These are phyloP conservation scores for Fragum whitleyi DNA, from an alignment of 2,888 invertebrate species.

Conservation along the genomic window DNA sequence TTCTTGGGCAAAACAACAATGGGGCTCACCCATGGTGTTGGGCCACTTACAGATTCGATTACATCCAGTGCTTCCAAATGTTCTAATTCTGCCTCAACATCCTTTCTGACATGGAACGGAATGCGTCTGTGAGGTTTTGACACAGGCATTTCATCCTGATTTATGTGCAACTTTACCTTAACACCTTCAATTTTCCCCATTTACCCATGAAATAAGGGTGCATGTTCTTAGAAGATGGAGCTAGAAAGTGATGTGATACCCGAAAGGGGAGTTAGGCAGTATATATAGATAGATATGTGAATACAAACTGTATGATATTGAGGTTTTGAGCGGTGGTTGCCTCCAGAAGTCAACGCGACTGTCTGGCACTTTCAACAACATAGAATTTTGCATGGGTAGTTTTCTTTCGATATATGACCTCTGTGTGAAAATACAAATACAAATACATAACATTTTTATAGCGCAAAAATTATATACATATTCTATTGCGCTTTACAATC, in stretches of 20 bases:
- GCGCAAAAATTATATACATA: no score
- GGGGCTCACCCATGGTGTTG: constrained; percentile 75
- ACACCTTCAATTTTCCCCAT: constrained; percentile 50
- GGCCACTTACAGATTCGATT: constrained; percentile 72
- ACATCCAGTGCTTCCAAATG: constrained; percentile 54
- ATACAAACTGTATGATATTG: constrained; percentile 25
- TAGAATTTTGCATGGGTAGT: neutral
- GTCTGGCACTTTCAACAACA: constrained; percentile 14
- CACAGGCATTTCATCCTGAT: constrained; percentile 50
- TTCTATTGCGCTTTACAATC: no score
- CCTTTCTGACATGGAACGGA: constrained; percentile 63
- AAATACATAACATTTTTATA: no score
- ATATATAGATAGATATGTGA: no score
- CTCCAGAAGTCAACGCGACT: constrained; percentile 1
- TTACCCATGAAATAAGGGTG: constrained; percentile 39
- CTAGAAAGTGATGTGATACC: constrained; percentile 20
- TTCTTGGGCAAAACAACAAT: constrained; percentile 71
- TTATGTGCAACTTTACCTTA: constrained; percentile 52
- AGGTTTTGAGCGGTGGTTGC: constrained; percentile 7
- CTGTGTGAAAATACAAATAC: no score
- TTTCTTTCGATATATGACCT: no score
- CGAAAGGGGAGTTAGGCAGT: no score
- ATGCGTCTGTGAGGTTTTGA: constrained; percentile 52
- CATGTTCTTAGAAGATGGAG: constrained; percentile 18
- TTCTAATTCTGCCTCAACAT: constrained; percentile 66